Base-by-base conservation (phyloP, 30 jellyfish, hydroid and myxozoan species). In the Hydractinia echinata region DNA sequence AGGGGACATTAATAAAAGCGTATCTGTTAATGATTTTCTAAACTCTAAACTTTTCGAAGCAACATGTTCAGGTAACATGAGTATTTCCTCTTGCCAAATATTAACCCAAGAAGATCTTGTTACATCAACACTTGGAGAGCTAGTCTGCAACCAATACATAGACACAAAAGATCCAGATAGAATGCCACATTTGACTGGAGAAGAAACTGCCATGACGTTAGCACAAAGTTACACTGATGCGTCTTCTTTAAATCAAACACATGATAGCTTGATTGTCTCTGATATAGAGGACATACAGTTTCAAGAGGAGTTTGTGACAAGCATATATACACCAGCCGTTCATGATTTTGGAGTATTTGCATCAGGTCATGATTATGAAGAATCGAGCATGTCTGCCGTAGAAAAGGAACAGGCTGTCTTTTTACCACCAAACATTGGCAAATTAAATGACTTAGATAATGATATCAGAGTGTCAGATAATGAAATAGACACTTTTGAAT, bases 101-200 rank as follows among this genome's bases (percentile, higher is more conserved):
- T 66, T 48, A 48, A 9, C 53, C 30, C 15, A 77, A 9, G 79
- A 77, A 30, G 79, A 55, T 9, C 39, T n/a, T 54, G 44, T 66
- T 18, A 53, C 82, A 4, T 79, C 85, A 54, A 56, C 78, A 10
- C 60, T 51, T 77, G 85, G 85, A 18, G 85, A 77, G 53, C 19
- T 77, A 3, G 52, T 60, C 5, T 77, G 85, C 60, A 77, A 77
- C 30, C 79, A 20, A 56, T 77, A 77, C 60, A 8, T 55, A 53
- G 55, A 77, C 5, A 54, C 79, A 18, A 64, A 64, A 44, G 39
- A n/a, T 64, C 51, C 19, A 64, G 74, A 64, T 44, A 4, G 39
- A 64, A 64, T 64, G 8, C 74, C 74, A 64, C 10, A 51, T 13
- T 64, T 44, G 74, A 64, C 10, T 64, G 74, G 74, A n/a, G 74